Percentiles rank a stretch among this genome's conserved stretches.
Conservation (phyloP, 2,888 invertebrate species). For the Acleris literana region DNA sequence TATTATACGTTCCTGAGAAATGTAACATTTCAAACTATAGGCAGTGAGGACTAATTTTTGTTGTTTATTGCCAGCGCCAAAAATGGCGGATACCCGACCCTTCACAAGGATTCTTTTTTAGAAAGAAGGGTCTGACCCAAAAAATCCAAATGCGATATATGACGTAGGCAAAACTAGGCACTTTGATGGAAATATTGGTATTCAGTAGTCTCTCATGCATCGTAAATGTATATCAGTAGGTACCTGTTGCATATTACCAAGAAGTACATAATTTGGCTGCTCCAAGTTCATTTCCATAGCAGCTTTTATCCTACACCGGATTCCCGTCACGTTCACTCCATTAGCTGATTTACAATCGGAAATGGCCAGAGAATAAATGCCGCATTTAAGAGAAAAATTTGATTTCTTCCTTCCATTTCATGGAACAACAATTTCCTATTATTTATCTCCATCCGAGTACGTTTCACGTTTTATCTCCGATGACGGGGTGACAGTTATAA, state of each 20-base stretch:
- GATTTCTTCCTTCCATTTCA: constrained; percentile 41
- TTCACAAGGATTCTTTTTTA: too few relatives aligned
- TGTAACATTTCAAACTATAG: too few relatives aligned
- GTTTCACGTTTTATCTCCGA: constrained; percentile 17
- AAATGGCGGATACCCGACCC: too few relatives aligned
- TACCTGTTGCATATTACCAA: constrained; percentile 57
- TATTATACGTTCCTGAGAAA: too few relatives aligned
- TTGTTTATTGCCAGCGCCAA: too few relatives aligned
- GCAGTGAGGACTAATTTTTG: too few relatives aligned
- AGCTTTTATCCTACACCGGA: constrained; percentile 49
- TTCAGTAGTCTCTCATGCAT: not conserved
- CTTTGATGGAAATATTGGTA: too few relatives aligned
- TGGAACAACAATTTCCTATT: constrained; percentile 39
- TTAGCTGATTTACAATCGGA: constrained; percentile 64
- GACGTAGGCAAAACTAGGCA: too few relatives aligned
- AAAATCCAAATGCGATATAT: too few relatives aligned
- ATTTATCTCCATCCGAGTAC: constrained; percentile 37
- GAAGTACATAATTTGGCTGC: constrained; percentile 51
- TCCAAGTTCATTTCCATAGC: constrained; percentile 57
- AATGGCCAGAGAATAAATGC: constrained; percentile 51
- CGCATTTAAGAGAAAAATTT: constrained; percentile 40
- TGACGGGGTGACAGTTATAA: constrained; percentile 27
- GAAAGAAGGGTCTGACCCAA: too few relatives aligned
- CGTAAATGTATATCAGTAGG: constrained; percentile 34
- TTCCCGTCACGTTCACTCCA: constrained; percentile 65